Evolutionary conservation across 2,113 vertebrate species (phyloP).

Genomic region (Morone saxatilis): DNA sequence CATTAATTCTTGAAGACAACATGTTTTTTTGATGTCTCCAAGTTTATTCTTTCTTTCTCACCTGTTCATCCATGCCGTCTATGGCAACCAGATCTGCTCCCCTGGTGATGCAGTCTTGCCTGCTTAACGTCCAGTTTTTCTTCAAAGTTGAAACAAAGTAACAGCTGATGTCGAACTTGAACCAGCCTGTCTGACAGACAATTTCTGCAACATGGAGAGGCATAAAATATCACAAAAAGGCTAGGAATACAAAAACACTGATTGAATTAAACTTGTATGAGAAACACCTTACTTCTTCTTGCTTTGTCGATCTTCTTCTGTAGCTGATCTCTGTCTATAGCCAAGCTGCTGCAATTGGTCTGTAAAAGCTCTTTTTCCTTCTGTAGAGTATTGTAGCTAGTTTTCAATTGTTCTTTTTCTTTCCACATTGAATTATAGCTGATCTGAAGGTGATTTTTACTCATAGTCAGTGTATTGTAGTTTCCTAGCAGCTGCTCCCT

Average conservation of each 20-base stretch:
- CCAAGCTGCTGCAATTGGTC: neutral
- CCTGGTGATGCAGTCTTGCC: conserved; percentile 18
- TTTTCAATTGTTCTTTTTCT: conserved; percentile 22
- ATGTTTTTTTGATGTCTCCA: neutral
- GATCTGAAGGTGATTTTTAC: neutral
- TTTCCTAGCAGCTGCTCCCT: conserved; percentile 34
- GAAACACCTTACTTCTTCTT: conserved; percentile 18
- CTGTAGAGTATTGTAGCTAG: neutral
- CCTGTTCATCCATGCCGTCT: conserved; percentile 53
- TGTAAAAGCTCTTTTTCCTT: conserved; percentile 8
- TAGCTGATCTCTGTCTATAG: neutral
- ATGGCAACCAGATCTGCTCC: conserved; percentile 52
- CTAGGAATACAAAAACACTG: neutral
- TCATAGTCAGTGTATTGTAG: neutral
- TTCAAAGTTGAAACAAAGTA: conserved; percentile 25
- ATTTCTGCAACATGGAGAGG: neutral
- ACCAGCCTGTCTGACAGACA: conserved; percentile 49
- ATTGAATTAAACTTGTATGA: neutral
- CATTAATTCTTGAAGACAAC: neutral
- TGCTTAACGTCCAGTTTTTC: conserved; percentile 48
- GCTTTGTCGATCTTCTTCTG: conserved; percentile 9
- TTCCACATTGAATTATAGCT: conserved; percentile 8
- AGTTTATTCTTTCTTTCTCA: conserved; percentile 7
- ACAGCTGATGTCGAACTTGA: conserved; percentile 44
- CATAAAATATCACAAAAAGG: neutral